Conservation (phyloP, 2,113 vertebrate genomes). For the Tichodroma muraria region DNA sequence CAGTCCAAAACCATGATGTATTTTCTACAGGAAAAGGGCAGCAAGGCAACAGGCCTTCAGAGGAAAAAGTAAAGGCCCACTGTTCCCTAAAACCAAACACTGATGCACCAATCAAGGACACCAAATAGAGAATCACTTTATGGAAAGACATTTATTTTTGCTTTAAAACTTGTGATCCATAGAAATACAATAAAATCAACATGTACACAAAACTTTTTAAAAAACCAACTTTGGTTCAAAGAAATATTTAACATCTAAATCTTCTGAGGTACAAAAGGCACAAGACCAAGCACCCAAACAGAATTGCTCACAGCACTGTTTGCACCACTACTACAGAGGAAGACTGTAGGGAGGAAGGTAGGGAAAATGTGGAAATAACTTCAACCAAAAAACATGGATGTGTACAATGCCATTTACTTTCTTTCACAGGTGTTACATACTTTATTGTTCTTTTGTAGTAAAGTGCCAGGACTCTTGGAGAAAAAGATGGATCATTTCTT, state of each 20-base stretch:
- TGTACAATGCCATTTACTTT: conserved; percentile 16
- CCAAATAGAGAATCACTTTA: neutral
- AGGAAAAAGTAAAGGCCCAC: neutral
- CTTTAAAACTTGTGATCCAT: conserved; percentile 51
- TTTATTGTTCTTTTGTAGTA: neutral
- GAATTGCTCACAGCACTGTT: neutral
- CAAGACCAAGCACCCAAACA: conserved; percentile 21
- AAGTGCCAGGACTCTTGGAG: conserved; percentile 43
- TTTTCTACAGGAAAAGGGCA: neutral
- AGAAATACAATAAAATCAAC: conserved; percentile 69
- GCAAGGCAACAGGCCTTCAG: neutral
- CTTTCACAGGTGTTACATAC: neutral
- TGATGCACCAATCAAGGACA: neutral
- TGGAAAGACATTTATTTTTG: conserved; percentile 67
- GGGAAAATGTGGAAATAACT: neutral
- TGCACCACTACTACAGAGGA: neutral
- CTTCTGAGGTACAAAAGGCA: conserved; percentile 60
- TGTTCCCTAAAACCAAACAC: neutral
- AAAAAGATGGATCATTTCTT: conserved; percentile 56
- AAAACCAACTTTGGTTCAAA: conserved; percentile 59
- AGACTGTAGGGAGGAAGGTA: neutral
- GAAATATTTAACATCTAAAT: conserved; percentile 63
- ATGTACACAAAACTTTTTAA: conserved; percentile 53
- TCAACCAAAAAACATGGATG: neutral
- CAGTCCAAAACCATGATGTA: neutral